Base-by-base conservation (phyloP, 2,113 vertebrate species). In the Indri indri region DNA sequence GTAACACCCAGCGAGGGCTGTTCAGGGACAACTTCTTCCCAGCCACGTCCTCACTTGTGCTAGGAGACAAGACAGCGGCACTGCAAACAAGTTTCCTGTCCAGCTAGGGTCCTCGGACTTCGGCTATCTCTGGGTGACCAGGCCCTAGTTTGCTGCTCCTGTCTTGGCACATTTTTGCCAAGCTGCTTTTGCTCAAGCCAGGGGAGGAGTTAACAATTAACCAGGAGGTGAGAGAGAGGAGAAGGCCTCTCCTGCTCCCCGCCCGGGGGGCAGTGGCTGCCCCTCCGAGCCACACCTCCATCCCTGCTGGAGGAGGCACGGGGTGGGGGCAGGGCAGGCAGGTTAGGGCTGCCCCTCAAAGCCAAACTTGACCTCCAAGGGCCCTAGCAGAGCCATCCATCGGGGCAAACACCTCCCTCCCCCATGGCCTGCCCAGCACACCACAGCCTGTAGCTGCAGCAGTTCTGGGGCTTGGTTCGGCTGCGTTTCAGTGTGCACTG, bases 191-290 rank as follows among this genome's bases (percentile, higher is more conserved):
- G 68, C 45, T 52, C 7, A 63, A 52, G 82, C 74, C 27, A 66
- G 86, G 91, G 63, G 25, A 93, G 86, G 50, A 80, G 96, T 97
- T 97, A 96, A 96, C 37, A 37, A 97, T 97, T 97, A 98, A 96
- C 95, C 50, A 61, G 63, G 92, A 91, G 91, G 91, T 52, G 66
- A 93, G 82, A 93, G 66, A 91, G 82, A 90, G 16, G 73, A 74
- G 73, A 37, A 79, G 76, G 37, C 63, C 20, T 79, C 22, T 6
- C 6, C 22, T 8, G 57, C 57, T 8, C 76, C 74, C 77, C 0
- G 5, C 61, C n/a, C 85, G 70, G 30, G 89, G 65, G 65, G 17
- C 20, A 14, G 20, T 27, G 25, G 87, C 61, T 73, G 34, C 40
- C 34, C 57, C 40, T 63, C 47, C 7, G 52, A 74, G 73, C 40